Evolutionary conservation across 2,113 vertebrate species (phyloP), one percentile per base, ranked within the genome.

Genomic region (Aptenodytes patagonicus): DNA sequence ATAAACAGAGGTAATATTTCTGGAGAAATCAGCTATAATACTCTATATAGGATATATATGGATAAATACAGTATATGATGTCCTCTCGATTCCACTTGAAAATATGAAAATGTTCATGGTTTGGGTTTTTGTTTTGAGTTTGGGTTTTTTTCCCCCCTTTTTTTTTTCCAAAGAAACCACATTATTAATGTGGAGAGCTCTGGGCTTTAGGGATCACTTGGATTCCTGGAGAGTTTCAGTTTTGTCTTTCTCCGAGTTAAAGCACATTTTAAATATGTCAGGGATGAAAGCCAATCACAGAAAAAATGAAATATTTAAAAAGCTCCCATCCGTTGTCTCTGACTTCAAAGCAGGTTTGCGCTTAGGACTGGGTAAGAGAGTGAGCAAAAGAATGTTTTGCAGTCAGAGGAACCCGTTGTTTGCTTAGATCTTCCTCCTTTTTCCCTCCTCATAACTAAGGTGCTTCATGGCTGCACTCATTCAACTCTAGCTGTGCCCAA

Each of bases 291-390:
- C 83, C 94, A 97, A 98, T 98, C 95, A 90, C 51, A 81, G 70
- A 62, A 87, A 92, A 93, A 95, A 83, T n/a, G 40, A 97, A 95
- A 97, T 96, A 96, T 95, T 97, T 76, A 77, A 75, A 93, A 97
- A 94, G 77, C 86, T 95, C 95, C 72, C 72, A 64, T 97, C 78
- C 90, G 95, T 97, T 95, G 81, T 95, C 96, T 84, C 73, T 7
- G 17, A 91, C 95, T 97, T 97, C 96, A 98, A 96, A 97, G 95
- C 95, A 95, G 88, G 93, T 97, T 98, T 98, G 95, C 98, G 97
- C 94, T 89, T 17, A 21, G 55, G 95, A 95, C 96, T 97, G 55
- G 68, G 82, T 94, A 96, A 91, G 97, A 83, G 90, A 97, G 97
- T 96, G 90, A 95, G 87, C 95, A 94, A 83, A 94, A 84, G 54